phyloP scores from a whole-genome alignment of 1,140 invertebrate genomes.

The Teleogryllus occipitalis region DNA sequence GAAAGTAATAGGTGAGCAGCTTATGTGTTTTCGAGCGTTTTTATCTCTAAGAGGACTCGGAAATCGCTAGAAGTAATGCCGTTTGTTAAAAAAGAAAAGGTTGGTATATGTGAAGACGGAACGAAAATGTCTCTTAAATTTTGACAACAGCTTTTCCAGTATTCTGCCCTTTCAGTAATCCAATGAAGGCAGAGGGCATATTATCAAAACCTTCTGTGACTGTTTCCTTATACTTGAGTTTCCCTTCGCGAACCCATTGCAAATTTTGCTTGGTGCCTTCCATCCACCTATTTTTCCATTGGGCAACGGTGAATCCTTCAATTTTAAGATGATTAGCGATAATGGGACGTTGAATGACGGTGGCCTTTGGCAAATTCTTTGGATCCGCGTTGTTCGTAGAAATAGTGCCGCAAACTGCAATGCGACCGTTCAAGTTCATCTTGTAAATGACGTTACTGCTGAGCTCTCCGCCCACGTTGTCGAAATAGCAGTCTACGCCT shows the following conservation, averaged over 20 bases:
- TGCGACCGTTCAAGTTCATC: conserved; percentile 52
- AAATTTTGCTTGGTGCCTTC: conserved; percentile 49
- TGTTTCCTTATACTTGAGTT: conserved; percentile 51
- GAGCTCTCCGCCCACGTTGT: conserved; percentile 63
- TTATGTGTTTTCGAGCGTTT: no score
- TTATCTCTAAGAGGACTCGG: no score
- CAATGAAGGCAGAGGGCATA: conserved; percentile 54
- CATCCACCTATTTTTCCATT: conserved; percentile 41
- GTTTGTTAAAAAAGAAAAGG: no score
- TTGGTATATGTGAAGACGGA: no score
- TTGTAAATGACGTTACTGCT: conserved; percentile 47
- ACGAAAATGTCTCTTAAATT: conserved; percentile 27
- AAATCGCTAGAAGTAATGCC: no score
- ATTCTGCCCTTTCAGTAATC: conserved; percentile 49
- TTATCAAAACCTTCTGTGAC: conserved; percentile 58
- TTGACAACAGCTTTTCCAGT: conserved; percentile 54
- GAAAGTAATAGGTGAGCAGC: no score
- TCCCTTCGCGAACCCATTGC: conserved; percentile 41
- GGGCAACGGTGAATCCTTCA: conserved; percentile 48
- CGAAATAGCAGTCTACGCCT: conserved; percentile 64
- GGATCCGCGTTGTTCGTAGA: conserved; percentile 46
- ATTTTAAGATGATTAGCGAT: conserved; percentile 48
- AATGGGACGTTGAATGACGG: conserved; percentile 43
- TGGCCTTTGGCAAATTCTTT: conserved; percentile 33
- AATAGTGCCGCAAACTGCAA: conserved; percentile 56